phyloP scores from a whole-genome alignment of 2,797 vertebrate genomes.

The Atherinosoma microstoma region DNA sequence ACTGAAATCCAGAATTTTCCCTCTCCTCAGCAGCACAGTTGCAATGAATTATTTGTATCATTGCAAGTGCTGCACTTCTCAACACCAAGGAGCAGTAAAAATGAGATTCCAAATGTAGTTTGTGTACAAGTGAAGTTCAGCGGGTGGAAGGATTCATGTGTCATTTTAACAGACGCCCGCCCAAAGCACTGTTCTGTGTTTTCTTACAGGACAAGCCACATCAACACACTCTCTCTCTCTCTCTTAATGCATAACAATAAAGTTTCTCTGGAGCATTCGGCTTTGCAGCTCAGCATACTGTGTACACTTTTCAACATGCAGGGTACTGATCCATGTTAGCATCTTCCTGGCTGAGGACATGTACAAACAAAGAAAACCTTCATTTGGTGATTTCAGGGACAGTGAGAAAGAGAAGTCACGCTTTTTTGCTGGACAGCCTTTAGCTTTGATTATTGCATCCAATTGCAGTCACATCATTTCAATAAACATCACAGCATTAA shows the following conservation, averaged over 20 bases:
- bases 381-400: background rate
- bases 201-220: background rate
- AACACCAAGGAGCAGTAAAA: constrained; percentile 20
- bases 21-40: constrained; percentile 1
- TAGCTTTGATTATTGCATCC: background rate
- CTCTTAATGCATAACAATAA: background rate
- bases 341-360: background rate
- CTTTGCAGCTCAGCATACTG: background rate
- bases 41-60: constrained; percentile 21
- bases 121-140: background rate
- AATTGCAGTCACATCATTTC: background rate
- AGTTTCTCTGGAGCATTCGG: background rate
- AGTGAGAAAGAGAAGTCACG: no score
- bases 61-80: constrained; percentile 27
- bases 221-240: background rate
- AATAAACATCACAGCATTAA: background rate
- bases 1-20: constrained; percentile 27
- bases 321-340: background rate
- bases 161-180: background rate
- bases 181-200: background rate
- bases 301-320: background rate
- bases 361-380: background rate
- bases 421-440: background rate
- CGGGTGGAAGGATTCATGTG: background rate
- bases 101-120: background rate